A percentile compares a stretch with the other conserved stretches of the same genome.
Conservation (phyloP, 2,113 vertebrate species). For the Athene noctua region DNA sequence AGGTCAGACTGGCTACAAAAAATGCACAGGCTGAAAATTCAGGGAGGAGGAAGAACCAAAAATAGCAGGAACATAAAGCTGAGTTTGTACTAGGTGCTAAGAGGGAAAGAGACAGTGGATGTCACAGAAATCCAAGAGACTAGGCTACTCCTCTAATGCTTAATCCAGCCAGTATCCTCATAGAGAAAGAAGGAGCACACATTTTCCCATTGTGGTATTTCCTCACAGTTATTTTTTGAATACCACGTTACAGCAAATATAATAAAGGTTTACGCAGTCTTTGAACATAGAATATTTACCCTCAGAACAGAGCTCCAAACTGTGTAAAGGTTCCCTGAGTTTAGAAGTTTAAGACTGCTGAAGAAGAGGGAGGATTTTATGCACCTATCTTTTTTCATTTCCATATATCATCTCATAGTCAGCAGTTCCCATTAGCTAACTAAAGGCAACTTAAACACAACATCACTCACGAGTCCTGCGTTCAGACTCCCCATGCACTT, state of each 20-base stretch:
- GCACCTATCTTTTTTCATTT: fast-evolving
- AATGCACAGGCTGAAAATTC: not conserved
- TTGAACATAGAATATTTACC: not conserved
- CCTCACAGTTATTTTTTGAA: not conserved
- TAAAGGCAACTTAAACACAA: not conserved
- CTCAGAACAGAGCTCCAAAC: not conserved
- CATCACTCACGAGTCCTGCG: fast-evolving
- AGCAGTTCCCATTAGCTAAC: not conserved
- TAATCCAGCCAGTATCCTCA: not conserved
- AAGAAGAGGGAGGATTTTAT: not conserved
- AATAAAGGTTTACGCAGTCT: not conserved
- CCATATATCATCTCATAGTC: no score
- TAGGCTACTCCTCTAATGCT: fast-evolving
- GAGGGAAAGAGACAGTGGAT: fast-evolving
- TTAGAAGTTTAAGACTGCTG: not conserved
- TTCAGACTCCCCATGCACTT: fast-evolving
- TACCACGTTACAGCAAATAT: not conserved
- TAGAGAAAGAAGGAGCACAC: fast-evolving
- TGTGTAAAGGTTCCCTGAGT: fast-evolving
- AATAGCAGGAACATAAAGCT: not conserved
- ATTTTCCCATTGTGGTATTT: fast-evolving
- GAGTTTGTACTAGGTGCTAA: not conserved
- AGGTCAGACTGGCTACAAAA: not conserved
- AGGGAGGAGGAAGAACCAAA: fast-evolving
- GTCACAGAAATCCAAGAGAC: fast-evolving